phyloP scores from a whole-genome alignment of 2,888 invertebrate genomes.

The Morinoia aosen region DNA sequence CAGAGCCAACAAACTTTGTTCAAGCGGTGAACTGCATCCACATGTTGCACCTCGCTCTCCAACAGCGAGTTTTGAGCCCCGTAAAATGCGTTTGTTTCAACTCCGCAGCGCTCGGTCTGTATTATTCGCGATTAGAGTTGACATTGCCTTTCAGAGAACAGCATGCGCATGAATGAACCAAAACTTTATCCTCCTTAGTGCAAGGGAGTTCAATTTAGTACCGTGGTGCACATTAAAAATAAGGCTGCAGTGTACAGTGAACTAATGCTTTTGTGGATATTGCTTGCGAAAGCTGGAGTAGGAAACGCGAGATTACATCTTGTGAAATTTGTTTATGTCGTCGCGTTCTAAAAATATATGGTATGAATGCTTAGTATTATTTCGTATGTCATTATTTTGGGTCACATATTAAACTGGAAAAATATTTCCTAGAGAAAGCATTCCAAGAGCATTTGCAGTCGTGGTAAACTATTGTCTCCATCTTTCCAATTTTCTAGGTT shows the following conservation, averaged over 20 bases:
- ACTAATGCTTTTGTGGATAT: not conserved
- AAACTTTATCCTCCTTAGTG: not conserved
- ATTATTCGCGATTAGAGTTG: not conserved
- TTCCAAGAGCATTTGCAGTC: no score
- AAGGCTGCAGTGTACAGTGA: not conserved
- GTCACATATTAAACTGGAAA: no score
- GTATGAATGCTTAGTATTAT: no score
- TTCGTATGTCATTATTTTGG: no score
- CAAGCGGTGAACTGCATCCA: not conserved
- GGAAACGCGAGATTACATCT: not conserved
- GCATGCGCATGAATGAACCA: not conserved
- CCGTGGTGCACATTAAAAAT: not conserved
- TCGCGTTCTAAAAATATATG: not conserved
- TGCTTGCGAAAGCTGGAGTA: not conserved
- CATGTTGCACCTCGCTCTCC: not conserved
- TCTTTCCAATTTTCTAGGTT: no score
- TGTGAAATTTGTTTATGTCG: not conserved
- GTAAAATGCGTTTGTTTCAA: not conserved
- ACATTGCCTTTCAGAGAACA: not conserved
- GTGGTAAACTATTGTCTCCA: no score
- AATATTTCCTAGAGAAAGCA: no score
- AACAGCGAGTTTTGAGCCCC: not conserved
- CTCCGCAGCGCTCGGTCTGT: not conserved
- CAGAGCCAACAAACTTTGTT: not conserved
- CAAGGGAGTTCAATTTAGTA: not conserved